Evolutionary conservation across 2,113 vertebrate genomes (phyloP).

Genomic region (Podilymbus podiceps): DNA sequence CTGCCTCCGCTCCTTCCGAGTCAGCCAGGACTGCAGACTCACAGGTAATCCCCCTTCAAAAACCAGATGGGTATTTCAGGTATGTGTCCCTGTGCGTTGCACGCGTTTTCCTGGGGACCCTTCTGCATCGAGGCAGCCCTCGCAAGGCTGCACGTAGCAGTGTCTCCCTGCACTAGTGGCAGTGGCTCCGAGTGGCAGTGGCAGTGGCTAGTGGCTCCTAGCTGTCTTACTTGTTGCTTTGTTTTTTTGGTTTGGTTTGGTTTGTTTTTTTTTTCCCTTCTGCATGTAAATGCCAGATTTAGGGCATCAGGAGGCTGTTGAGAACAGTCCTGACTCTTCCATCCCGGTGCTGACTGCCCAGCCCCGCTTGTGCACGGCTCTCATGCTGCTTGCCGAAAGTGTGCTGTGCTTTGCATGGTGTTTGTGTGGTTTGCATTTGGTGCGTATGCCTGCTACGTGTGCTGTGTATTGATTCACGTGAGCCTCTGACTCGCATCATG

Average conservation of each 20-base stretch:
- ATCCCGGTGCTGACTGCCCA: rapidly evolving
- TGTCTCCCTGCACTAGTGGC: rapidly evolving
- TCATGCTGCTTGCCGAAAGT: rapidly evolving
- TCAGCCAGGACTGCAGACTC: neutral
- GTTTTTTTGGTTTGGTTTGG: neutral
- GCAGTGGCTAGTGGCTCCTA: too few species aligned
- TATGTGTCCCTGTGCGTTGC: neutral
- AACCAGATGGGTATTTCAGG: neutral
- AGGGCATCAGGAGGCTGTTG: neutral
- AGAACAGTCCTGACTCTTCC: neutral
- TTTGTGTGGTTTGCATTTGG: neutral
- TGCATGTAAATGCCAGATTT: neutral
- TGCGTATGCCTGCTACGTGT: neutral
- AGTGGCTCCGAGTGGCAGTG: too few species aligned
- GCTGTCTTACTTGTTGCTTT: neutral
- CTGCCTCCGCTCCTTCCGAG: neutral
- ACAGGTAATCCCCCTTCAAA: neutral
- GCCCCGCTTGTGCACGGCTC: neutral
- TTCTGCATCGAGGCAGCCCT: neutral
- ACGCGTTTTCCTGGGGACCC: neutral
- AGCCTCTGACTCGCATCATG: rapidly evolving
- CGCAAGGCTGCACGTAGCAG: neutral
- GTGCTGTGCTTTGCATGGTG: rapidly evolving
- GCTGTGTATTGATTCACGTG: neutral
- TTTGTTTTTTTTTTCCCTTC: neutral